Base-by-base conservation (phyloP, 2,888 invertebrate genomes). In the Drosophila picticornis region DNA sequence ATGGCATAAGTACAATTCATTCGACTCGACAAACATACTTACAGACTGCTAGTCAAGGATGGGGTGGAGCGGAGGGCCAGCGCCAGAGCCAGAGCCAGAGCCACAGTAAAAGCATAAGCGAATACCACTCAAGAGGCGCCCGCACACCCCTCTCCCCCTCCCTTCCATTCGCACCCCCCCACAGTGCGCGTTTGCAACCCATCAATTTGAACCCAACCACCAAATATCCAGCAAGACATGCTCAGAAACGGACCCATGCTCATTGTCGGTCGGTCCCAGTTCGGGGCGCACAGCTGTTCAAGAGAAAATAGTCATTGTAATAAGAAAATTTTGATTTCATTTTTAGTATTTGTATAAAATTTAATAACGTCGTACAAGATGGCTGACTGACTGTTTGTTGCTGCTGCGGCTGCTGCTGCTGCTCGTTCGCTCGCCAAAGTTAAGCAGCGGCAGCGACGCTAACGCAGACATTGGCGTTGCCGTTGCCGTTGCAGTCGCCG, bases 241-340 rank as follows among this genome's bases (percentile, higher is more conserved):
- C 70, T 62, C 53, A 29, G 50, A 29, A 68, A 53, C 51, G 66
- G 36, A 56, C 53, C 67, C 66, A 34, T 32, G 25, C 64, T 66
- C 66, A 76, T 76, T 76, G 72, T 76, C 46, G 36, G 55, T 56
- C 74, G 77, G 65, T 74, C 69, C 69, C 77, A 51, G 74, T 22
- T 70, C 63, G 75, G 72, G 36, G 75, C 80, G 72, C 78, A 78
- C 79, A 79, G 79, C 79, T 79, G 79, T 80, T 79, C 77, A 51
- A 76, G 69, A 77, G 79, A 80, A 87, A 89, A 87, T 87, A 87
- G 87, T 87, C 87, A 87, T 90, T 89, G 90, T 91, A 91, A 91
- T 89, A 90, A 91, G 89, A 86, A 90, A 90, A 90, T 90, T 91
- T 90, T 91, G 83, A 90, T 91, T 90, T 90, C 88, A 91, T 91